Evolutionary conservation across 2,797 vertebrate species (phyloP).

Genomic region (Toxotes lorentzi): DNA sequence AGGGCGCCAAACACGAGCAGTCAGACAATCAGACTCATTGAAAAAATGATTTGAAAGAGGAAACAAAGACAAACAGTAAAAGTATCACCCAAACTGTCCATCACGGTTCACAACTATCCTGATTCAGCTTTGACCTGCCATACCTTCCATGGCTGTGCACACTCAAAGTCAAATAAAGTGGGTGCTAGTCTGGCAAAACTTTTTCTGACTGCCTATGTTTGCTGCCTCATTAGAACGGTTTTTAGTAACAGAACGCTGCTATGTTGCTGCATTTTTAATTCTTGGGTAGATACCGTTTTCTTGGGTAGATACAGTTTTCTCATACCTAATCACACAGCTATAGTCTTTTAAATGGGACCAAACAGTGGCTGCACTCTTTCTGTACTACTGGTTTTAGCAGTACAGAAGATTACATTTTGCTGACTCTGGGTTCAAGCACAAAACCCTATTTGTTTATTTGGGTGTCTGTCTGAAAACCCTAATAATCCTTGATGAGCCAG

Average conservation of each 20-base stretch:
- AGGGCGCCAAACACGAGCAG: neutral
- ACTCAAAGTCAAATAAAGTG: neutral
- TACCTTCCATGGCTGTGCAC: neutral
- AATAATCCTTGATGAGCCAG: slow-evolving; percentile 31
- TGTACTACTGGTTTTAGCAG: neutral
- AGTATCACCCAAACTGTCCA: neutral
- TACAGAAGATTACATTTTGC: neutral
- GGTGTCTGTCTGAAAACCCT: slow-evolving; percentile 16
- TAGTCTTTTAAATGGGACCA: neutral
- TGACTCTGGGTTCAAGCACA: slow-evolving; percentile 17
- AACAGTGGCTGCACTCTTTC: neutral
- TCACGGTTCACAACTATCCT: neutral
- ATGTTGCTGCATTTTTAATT: neutral
- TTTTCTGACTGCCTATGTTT: neutral
- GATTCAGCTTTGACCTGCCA: neutral
- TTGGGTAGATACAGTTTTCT: neutral
- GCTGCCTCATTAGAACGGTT: neutral
- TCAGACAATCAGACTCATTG: neutral
- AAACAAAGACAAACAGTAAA: neutral
- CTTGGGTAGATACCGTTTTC: neutral
- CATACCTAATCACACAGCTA: neutral
- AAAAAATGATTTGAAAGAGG: neutral
- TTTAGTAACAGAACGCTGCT: neutral
- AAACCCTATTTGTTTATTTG: slow-evolving; percentile 7
- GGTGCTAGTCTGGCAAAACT: neutral